phyloP scores from a whole-genome alignment of 2,113 vertebrate species.

The Neofelis nebulosa region DNA sequence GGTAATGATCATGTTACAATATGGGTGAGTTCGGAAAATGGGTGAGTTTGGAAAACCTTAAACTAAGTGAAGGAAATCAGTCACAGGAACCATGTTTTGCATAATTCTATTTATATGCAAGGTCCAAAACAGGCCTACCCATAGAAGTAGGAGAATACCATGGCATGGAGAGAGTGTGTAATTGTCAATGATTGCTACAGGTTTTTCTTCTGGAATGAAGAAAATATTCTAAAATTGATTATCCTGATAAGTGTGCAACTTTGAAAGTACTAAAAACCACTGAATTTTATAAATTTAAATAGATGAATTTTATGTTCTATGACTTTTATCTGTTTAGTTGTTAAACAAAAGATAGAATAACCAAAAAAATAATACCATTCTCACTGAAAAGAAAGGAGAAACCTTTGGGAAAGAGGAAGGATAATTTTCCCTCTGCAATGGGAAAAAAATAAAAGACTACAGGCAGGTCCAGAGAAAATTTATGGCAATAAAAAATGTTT shows the following conservation, averaged over 20 bases:
- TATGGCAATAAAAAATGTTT: not conserved
- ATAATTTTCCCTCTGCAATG: not conserved
- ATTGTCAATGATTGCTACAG: not conserved
- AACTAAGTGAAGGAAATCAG: not conserved
- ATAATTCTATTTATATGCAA: not conserved
- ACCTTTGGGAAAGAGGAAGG: not conserved
- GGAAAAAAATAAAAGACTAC: not conserved
- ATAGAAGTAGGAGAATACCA: not conserved
- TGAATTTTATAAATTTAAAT: not conserved
- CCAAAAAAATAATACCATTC: not conserved
- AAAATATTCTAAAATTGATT: not conserved
- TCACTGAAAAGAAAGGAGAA: not conserved
- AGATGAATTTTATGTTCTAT: not conserved
- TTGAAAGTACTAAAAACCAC: not conserved
- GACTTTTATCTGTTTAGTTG: not conserved
- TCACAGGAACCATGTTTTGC: not conserved
- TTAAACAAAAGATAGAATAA: not conserved
- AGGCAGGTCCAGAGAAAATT: not conserved
- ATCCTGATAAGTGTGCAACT: not conserved
- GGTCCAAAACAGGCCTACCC: not conserved
- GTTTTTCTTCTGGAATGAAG: not conserved
- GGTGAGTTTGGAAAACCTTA: not conserved
- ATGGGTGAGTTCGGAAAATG: not conserved
- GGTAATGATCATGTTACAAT: not conserved
- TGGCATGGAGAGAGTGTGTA: not conserved